Evolutionary conservation across 2,797 vertebrate genomes (phyloP), one percentile per base, ranked within the genome.

Genomic region (Tragelaphus eurycerus): DNA sequence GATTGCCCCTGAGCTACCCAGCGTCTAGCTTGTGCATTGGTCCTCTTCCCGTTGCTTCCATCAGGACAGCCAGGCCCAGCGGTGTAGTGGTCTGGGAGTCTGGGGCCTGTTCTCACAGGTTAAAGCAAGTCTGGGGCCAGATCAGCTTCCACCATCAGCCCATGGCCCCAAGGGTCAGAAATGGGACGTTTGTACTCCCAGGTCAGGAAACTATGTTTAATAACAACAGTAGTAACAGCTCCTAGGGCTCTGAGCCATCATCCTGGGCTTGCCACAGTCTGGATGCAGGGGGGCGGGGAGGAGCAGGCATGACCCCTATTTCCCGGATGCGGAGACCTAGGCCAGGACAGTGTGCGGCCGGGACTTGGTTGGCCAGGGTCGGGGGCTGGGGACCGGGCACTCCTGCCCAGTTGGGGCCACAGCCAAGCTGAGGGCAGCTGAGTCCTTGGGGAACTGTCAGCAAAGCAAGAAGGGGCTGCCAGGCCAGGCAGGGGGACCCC

Each of bases 21-120:
- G 21, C 3, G 2, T 25, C 21, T 25, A 19, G 46, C 31, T 34
- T 15, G 29, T 14, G 16, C 29, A 1, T 8, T 0, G 3, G 34
- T 15, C 12, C 19, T 2, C 21, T 21, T 43, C 12, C 1, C 7
- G 7, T 12, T 17, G 46, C 87, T 71, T 14, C 76, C 21, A 0
- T 64, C 16, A 19, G 59, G 29, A 13, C 0, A 21, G 54, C 57
- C 19, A 2, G 7, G 31, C 11, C 52, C 23, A 2, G 50, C 13
- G 55, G 12, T 27, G 1, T 2, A 0, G 0, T 0, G 55, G n/a
- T 29, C 71, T 3, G 12, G 50, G 16, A 7, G 21, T 12, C 0
- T 4, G 3, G 25, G 71, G n/a, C 15, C 43, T 21, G 27, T n/a
- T 43, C 84, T 31, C 2, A 1, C 6, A 21, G 74, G 54, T 25